Percentiles rank a stretch among this genome's conserved stretches.
Evolutionary conservation across 2,113 vertebrate genomes (phyloP).

Genomic region (Xenopus tropicalis): DNA sequence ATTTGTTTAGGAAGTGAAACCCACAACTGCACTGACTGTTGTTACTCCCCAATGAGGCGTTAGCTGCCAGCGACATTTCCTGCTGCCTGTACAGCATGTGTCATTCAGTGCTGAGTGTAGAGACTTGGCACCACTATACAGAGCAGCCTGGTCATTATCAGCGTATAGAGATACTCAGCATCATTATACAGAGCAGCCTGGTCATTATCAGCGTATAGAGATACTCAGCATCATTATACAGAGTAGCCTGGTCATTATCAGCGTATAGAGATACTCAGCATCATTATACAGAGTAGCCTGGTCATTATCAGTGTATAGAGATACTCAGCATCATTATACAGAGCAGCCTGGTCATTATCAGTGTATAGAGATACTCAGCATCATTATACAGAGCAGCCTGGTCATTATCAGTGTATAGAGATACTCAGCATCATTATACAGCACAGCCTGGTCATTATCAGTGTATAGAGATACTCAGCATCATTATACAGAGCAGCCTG

Average conservation of each 20-base stretch:
- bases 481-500: neutral
- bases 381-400: too few relatives aligned
- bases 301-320: neutral
- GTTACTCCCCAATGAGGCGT: neutral
- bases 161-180: too few relatives aligned
- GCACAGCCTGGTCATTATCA: neutral
- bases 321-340: neutral
- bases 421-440: too few relatives aligned
- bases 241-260: neutral
- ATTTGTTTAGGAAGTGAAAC: neutral
- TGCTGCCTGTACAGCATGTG: neutral
- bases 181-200: neutral
- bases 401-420: too few relatives aligned
- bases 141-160: too few relatives aligned
- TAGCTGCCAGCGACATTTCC: constrained; percentile 18
- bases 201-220: neutral
- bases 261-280: neutral
- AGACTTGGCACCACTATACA: too few relatives aligned
- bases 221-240: too few relatives aligned
- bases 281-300: neutral
- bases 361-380: neutral
- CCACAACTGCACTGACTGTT: neutral
- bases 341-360: neutral
- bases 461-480: too few relatives aligned
- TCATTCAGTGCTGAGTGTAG: too few relatives aligned